phyloP scores from a whole-genome alignment of 2,113 vertebrate genomes.

The Notothenia rossii region DNA sequence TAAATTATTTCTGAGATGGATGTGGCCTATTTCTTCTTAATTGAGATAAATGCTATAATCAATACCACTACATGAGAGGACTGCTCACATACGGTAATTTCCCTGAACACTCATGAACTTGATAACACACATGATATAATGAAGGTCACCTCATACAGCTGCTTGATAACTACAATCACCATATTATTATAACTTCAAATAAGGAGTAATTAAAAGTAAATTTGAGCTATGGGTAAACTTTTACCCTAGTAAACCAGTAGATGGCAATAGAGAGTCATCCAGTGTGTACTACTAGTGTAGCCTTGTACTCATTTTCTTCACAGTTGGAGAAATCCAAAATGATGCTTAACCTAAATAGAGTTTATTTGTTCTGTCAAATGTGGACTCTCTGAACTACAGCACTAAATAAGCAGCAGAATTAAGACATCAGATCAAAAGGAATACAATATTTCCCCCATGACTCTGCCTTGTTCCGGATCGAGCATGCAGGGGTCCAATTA shows the following conservation, averaged over 20 bases:
- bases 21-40: neutral
- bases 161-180: neutral
- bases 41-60: neutral
- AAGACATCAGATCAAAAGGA: constrained; percentile 82
- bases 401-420: constrained; percentile 76
- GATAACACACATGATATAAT: constrained; percentile 2
- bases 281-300: constrained; percentile 32
- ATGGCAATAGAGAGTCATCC: constrained; percentile 57
- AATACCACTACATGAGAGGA: neutral
- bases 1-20: neutral
- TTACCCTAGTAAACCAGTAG: constrained; percentile 57
- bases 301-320: constrained; percentile 68
- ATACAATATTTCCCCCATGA: constrained; percentile 81
- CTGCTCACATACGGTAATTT: neutral
- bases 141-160: neutral
- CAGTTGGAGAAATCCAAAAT: constrained; percentile 76
- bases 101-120: neutral
- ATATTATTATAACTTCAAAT: neutral
- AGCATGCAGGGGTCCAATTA: constrained; percentile 80
- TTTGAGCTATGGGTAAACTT: neutral
- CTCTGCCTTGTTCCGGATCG: constrained; percentile 68
- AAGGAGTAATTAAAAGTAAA: neutral
- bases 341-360: constrained; percentile 82
- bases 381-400: constrained; percentile 70
- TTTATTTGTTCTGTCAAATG: constrained; percentile 82